Evolutionary conservation across 1,140 invertebrate species (phyloP).

Genomic region (Microplitis demolitor): DNA sequence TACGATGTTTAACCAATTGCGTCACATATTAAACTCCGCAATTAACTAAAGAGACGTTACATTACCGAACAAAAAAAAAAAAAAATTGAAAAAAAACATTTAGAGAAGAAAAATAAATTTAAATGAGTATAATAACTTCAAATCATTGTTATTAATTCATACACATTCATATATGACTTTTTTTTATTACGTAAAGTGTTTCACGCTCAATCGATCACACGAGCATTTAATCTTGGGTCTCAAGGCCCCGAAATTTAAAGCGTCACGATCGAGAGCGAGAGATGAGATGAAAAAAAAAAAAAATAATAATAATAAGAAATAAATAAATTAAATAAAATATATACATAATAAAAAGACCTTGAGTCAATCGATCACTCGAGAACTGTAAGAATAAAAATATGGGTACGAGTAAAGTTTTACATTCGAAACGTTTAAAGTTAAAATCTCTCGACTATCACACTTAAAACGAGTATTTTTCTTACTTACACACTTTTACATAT

Average conservation of each 20-base stretch:
- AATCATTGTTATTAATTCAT: too few relatives aligned
- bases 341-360: not conserved
- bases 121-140: not conserved
- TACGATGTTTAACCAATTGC: not conserved
- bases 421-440: not conserved
- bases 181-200: not conserved
- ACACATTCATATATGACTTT: not conserved
- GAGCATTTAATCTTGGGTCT: slow-evolving; percentile 10
- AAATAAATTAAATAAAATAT: not conserved
- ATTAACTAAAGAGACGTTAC: too few relatives aligned
- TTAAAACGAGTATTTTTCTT: too few relatives aligned
- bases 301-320: not conserved
- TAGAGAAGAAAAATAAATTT: not conserved
- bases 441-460: not conserved
- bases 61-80: not conserved
- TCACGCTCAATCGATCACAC: slow-evolving; percentile 27
- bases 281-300: not conserved
- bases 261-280: not conserved
- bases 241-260: slow-evolving; percentile 11
- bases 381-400: not conserved
- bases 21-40: not conserved
- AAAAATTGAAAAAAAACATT: not conserved
- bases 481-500: not conserved
- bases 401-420: not conserved
- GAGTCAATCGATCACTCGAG: slow-evolving; percentile 3